Percentiles rank a stretch among this genome's conserved stretches.
phyloP scores from a whole-genome alignment of 1,140 invertebrate genomes.

The Ganaspis sp. region DNA sequence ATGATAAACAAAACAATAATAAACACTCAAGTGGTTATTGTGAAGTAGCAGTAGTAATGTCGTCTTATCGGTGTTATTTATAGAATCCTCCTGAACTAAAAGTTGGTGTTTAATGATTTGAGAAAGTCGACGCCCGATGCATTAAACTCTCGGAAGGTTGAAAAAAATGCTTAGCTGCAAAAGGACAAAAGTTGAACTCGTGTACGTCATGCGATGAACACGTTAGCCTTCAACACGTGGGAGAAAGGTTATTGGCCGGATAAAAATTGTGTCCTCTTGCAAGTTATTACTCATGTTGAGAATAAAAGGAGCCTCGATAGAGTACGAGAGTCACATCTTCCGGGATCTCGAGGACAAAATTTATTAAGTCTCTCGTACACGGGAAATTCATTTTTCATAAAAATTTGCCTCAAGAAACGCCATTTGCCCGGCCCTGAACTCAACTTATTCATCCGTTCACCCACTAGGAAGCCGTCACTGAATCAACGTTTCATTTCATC shows the following conservation, averaged over 20 bases:
- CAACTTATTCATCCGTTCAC: not conserved
- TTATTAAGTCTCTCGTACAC: not conserved
- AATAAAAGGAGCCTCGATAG: not conserved
- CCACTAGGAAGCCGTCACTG: not conserved
- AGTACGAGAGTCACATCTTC: not conserved
- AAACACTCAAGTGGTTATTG: too few species aligned
- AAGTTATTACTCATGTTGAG: not conserved
- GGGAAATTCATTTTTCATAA: not conserved
- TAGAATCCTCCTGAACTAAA: not conserved
- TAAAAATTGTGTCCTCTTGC: slow-evolving; percentile 5
- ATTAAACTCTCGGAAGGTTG: not conserved
- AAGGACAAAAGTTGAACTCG: slow-evolving; percentile 18
- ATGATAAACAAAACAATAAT: too few species aligned
- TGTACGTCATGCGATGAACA: slow-evolving; percentile 5
- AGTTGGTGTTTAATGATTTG: not conserved
- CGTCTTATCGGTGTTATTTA: not conserved
- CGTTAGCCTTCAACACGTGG: slow-evolving; percentile 21
- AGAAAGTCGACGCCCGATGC: slow-evolving; percentile 11
- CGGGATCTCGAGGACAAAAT: not conserved
- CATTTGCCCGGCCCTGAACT: slow-evolving; percentile 17
- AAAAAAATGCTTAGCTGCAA: not conserved
- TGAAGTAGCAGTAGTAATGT: too few species aligned
- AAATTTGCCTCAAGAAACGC: not conserved
- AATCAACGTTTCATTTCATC: not conserved
- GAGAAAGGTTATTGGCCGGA: slow-evolving; percentile 24